phyloP scores from a whole-genome alignment of 2,113 vertebrate genomes.

The Protobothrops flavoviridis region DNA sequence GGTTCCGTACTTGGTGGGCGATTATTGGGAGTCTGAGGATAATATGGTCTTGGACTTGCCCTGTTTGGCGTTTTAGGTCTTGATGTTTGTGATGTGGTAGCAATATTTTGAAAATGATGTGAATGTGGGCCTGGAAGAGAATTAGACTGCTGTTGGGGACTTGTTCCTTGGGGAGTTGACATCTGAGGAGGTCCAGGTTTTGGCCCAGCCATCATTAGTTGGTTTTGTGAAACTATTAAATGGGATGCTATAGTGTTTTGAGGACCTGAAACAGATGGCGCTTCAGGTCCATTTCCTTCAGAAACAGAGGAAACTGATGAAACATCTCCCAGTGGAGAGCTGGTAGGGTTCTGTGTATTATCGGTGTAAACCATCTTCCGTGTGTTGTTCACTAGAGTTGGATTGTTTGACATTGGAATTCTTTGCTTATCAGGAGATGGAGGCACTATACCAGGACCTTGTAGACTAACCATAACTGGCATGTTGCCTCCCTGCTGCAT shows the following conservation, averaged over 20 bases:
- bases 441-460: slow-evolving; percentile 83
- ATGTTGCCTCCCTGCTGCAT: slow-evolving; percentile 83
- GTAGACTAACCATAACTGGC: slow-evolving; percentile 92
- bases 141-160: slow-evolving; percentile 85
- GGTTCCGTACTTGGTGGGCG: slow-evolving; percentile 97
- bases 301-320: slow-evolving; percentile 64
- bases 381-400: slow-evolving; percentile 77
- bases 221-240: slow-evolving; percentile 83
- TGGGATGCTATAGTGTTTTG: slow-evolving; percentile 84
- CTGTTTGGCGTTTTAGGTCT: slow-evolving; percentile 96
- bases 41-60: slow-evolving; percentile 95
- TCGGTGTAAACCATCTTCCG: slow-evolving; percentile 91
- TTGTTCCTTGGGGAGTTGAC: slow-evolving; percentile 83
- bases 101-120: slow-evolving; percentile 89
- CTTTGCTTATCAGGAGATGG: slow-evolving; percentile 93
- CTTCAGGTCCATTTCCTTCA: slow-evolving; percentile 71
- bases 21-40: slow-evolving; percentile 94
- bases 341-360: slow-evolving; percentile 79
- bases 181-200: slow-evolving; percentile 85
- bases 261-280: slow-evolving; percentile 64
- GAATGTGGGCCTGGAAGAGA: slow-evolving; percentile 78
- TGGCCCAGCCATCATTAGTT: slow-evolving; percentile 81
- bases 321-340: slow-evolving; percentile 79
- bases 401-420: slow-evolving; percentile 83
- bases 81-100: slow-evolving; percentile 89